phyloP scores from a whole-genome alignment of 2,888 invertebrate species.

The Spilarctia lutea region DNA sequence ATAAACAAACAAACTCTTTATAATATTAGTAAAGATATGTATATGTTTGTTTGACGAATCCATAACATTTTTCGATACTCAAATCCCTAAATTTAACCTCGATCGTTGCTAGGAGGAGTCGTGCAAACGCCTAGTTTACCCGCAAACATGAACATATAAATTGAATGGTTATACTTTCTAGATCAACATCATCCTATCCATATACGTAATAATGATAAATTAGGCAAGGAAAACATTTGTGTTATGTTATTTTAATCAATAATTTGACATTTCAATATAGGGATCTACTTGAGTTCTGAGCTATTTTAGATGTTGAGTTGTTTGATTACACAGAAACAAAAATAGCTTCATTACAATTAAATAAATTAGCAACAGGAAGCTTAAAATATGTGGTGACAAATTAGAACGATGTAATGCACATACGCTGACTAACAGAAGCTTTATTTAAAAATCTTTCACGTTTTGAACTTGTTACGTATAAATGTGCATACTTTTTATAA shows the following conservation, averaged over 20 bases:
- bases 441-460: constrained; percentile 15
- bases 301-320: background rate
- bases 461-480: constrained; percentile 13
- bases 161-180: background rate
- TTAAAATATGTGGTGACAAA: constrained; percentile 9
- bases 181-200: too few species aligned
- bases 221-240: background rate
- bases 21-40: too few species aligned
- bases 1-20: too few species aligned
- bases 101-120: background rate
- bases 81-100: background rate
- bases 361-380: constrained; percentile 11
- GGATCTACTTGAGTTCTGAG: background rate
- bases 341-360: background rate
- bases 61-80: background rate
- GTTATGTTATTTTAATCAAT: background rate
- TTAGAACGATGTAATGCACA: background rate
- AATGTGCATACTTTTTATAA: constrained; percentile 20
- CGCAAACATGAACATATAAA: background rate
- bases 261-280: background rate
- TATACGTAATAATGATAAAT: too few species aligned
- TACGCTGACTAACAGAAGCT: background rate
- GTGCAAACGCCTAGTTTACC: background rate
- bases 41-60: background rate
- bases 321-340: background rate